Conservation (phyloP, 2,888 invertebrate genomes). For the Thymelicus acteon region DNA sequence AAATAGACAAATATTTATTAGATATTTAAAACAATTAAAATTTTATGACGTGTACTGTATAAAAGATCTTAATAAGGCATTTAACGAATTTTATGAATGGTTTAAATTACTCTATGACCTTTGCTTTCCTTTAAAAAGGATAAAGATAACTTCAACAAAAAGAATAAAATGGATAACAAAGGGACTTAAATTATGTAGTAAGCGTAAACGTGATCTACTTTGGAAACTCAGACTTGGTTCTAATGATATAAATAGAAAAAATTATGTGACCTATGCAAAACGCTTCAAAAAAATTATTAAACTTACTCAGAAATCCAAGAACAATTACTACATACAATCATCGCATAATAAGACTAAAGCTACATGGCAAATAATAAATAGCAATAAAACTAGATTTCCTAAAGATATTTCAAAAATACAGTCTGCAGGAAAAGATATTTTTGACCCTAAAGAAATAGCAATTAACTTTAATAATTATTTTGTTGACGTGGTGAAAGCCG, state of each 20-base stretch:
- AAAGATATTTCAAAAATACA: background rate
- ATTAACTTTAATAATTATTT: constrained; percentile 1
- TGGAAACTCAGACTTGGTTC: background rate
- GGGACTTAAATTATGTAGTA: constrained; percentile 5
- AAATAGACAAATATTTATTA: background rate
- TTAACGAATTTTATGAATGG: background rate
- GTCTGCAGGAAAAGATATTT: background rate
- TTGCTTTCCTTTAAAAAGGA: constrained; percentile 1
- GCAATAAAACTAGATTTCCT: background rate
- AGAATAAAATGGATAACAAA: constrained; percentile 10
- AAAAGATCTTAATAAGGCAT: background rate
- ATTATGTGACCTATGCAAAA: background rate
- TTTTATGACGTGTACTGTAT: background rate
- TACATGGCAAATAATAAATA: constrained; percentile 1
- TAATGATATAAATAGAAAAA: background rate
- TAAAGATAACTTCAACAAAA: background rate
- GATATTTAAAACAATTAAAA: background rate
- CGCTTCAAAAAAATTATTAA: constrained; percentile 2
- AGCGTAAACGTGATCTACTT: background rate
- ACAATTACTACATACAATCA: background rate
- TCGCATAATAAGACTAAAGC: background rate
- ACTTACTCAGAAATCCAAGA: background rate
- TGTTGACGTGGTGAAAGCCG: constrained; percentile 1
- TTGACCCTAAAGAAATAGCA: background rate
- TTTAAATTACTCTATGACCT: constrained; percentile 10